These are phyloP conservation scores for Mechanitis messenoides DNA, from an alignment of 2,888 invertebrate genomes.

Conservation along the genomic window DNA sequence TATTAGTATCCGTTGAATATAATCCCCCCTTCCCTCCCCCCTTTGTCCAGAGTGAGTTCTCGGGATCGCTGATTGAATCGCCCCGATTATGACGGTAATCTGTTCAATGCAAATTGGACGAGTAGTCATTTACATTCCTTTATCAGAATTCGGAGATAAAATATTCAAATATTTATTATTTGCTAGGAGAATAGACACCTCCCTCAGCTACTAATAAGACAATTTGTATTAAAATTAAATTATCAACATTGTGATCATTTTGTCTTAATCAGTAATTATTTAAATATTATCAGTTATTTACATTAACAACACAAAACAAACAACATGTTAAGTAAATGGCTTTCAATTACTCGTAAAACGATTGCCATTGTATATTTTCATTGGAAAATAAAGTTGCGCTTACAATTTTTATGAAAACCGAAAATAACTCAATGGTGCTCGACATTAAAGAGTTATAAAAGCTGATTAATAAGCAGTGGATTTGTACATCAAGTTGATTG, in stretches of 20 bases:
- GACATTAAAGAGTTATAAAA: conserved; percentile 29
- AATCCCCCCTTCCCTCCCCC: conserved; percentile 34
- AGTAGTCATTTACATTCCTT: conserved; percentile 74
- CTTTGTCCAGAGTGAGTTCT: conserved; percentile 56
- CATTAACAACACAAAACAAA: background rate
- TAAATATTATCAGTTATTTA: background rate
- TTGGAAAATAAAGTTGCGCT: background rate
- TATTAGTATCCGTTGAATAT: conserved; percentile 66
- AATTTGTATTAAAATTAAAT: conserved; percentile 22
- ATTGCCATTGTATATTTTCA: background rate
- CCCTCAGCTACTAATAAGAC: conserved; percentile 24
- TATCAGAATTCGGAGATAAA: conserved; percentile 65
- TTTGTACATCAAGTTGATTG: conserved; percentile 43
- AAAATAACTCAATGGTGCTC: conserved; percentile 2
- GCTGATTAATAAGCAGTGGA: conserved; percentile 49
- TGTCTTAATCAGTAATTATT: background rate
- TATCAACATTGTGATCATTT: background rate
- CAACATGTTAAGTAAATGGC: background rate
- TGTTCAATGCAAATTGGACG: conserved; percentile 75
- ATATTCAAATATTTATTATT: conserved; percentile 71
- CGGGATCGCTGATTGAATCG: conserved; percentile 72
- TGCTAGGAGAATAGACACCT: conserved; percentile 43
- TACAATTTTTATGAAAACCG: background rate
- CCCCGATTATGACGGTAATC: conserved; percentile 76
- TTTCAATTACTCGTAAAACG: background rate